Evolutionary conservation across 2,797 vertebrate genomes (phyloP).

Genomic region (Cuniculus paca): DNA sequence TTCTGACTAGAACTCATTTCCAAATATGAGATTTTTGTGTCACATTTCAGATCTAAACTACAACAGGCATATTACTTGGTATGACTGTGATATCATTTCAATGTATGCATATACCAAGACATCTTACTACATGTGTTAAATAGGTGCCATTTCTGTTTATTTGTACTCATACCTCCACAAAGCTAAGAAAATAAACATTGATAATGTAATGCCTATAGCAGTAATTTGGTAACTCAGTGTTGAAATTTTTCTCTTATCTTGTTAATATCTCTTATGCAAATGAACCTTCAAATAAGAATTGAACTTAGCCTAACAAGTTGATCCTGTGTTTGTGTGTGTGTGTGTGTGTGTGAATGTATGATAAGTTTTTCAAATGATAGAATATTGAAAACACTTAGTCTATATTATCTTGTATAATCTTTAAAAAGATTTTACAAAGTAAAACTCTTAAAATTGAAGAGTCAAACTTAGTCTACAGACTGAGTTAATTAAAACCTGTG

Average conservation of each 20-base stretch:
- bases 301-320: neutral
- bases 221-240: slow-evolving; percentile 6
- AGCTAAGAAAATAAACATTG: neutral
- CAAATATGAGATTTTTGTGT: neutral
- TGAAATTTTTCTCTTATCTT: neutral
- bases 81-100: neutral
- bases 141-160: neutral
- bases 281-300: neutral
- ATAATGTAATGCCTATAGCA: neutral
- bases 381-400: neutral
- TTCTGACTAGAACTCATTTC: neutral
- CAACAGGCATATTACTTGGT: neutral
- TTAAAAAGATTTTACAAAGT: neutral
- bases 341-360: neutral
- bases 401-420: slow-evolving; percentile 44
- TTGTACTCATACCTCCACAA: neutral
- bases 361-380: neutral
- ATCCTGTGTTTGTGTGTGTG: neutral
- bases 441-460: slow-evolving; percentile 41
- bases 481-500: neutral
- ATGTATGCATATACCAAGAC: neutral
- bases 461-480: neutral
- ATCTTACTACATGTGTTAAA: neutral
- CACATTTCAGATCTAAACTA: neutral
- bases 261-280: slow-evolving; percentile 38